Percentiles rank a stretch among this genome's conserved stretches.
Conservation (phyloP, 2,113 vertebrate species). For the Alosa alosa region DNA sequence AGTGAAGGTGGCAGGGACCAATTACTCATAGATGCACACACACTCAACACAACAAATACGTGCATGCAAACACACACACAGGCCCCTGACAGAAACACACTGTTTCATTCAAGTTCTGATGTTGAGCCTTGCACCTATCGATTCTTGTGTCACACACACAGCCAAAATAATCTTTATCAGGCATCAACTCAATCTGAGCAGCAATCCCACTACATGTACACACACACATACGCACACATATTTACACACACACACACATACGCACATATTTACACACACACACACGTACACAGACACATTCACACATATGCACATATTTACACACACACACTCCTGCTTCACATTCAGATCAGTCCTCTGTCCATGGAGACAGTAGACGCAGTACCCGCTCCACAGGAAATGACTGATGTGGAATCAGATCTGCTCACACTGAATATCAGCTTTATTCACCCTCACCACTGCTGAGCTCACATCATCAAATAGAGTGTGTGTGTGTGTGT, state of each 20-base stretch:
- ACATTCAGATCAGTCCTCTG: too few species aligned
- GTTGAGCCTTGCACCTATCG: background rate
- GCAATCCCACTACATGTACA: conserved; percentile 87
- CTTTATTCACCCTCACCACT: too few species aligned
- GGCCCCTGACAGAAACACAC: background rate
- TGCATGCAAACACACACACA: background rate
- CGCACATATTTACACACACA: conserved; percentile 1
- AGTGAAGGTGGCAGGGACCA: too few species aligned
- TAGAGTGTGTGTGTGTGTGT: too few species aligned
- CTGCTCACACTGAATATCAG: too few species aligned
- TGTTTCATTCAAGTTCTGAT: background rate
- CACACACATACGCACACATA: conserved; percentile 14
- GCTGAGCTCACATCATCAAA: too few species aligned
- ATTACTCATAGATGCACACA: too few species aligned
- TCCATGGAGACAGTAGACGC: too few species aligned
- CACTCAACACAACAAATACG: too few species aligned
- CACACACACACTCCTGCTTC: background rate
- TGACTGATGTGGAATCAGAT: too few species aligned
- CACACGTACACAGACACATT: background rate
- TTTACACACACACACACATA: background rate
- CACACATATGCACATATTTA: background rate
- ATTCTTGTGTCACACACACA: background rate
- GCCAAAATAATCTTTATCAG: background rate
- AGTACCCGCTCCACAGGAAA: too few species aligned
- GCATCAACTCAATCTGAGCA: conserved; percentile 52